These are phyloP conservation scores for Chiroxiphia lanceolata DNA, from an alignment of 2,797 vertebrate genomes.

Conservation along the genomic window DNA sequence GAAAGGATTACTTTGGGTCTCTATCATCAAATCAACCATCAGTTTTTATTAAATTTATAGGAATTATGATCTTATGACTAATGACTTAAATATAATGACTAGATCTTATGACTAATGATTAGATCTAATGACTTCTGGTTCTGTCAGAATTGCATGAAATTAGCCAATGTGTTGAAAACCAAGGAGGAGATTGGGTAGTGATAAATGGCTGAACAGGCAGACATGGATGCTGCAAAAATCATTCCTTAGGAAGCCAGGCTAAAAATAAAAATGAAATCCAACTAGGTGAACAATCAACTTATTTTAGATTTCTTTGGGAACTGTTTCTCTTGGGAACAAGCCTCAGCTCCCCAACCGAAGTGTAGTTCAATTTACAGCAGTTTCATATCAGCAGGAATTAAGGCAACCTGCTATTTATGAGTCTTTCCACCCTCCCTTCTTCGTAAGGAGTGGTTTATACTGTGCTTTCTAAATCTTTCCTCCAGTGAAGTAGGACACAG, in stretches of 20 bases:
- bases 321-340: neutral
- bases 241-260: neutral
- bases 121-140: slow-evolving; percentile 50
- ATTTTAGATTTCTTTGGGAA: neutral
- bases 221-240: neutral
- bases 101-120: slow-evolving; percentile 51
- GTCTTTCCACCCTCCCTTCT: neutral
- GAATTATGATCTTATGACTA: slow-evolving; percentile 36
- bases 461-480: neutral
- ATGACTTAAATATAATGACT: slow-evolving; percentile 40
- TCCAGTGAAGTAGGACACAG: neutral
- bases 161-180: neutral
- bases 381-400: neutral
- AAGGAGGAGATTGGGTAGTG: neutral
- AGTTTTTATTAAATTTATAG: neutral
- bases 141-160: slow-evolving; percentile 33
- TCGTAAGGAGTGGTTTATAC: neutral
- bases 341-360: neutral
- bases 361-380: neutral
- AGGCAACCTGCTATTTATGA: neutral
- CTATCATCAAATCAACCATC: neutral
- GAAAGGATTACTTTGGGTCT: neutral
- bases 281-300: neutral
- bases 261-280: neutral
- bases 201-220: slow-evolving; percentile 16